Conservation (phyloP, 2,113 vertebrate genomes). For the Zosterops hypoxanthus region DNA sequence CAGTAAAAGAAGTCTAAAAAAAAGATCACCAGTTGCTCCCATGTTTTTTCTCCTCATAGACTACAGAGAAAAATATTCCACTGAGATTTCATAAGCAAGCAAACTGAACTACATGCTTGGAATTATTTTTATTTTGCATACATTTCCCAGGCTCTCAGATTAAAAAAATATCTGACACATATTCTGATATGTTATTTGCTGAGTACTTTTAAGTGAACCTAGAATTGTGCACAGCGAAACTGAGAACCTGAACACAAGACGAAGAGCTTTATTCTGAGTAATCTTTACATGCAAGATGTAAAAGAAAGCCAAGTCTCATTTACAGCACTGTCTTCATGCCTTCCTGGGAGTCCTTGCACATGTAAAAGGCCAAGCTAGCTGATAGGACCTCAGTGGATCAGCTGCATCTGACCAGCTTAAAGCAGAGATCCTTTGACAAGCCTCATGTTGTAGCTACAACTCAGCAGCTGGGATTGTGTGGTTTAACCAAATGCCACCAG, state of each 20-base stretch:
- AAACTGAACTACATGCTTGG: background rate
- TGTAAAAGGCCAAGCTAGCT: background rate
- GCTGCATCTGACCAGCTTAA: background rate
- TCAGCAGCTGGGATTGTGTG: background rate
- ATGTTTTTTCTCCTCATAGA: background rate
- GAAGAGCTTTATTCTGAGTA: background rate
- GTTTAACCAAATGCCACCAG: background rate
- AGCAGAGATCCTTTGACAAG: background rate
- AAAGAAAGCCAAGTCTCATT: background rate
- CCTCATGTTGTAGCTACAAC: background rate
- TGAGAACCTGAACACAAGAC: background rate
- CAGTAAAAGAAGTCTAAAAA: conserved; percentile 13
- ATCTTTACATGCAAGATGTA: background rate
- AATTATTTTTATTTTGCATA: background rate
- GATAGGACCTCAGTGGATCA: background rate
- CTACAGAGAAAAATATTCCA: background rate
- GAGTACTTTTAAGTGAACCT: background rate
- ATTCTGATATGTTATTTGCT: background rate
- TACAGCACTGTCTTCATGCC: background rate
- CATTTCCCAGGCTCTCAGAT: background rate
- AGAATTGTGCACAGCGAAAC: background rate
- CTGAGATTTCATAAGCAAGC: background rate
- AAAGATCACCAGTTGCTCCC: background rate
- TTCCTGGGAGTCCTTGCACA: background rate
- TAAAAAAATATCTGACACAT: background rate